phyloP scores from a whole-genome alignment of 2,797 vertebrate species.

The Enteromius trimaculatus region DNA sequence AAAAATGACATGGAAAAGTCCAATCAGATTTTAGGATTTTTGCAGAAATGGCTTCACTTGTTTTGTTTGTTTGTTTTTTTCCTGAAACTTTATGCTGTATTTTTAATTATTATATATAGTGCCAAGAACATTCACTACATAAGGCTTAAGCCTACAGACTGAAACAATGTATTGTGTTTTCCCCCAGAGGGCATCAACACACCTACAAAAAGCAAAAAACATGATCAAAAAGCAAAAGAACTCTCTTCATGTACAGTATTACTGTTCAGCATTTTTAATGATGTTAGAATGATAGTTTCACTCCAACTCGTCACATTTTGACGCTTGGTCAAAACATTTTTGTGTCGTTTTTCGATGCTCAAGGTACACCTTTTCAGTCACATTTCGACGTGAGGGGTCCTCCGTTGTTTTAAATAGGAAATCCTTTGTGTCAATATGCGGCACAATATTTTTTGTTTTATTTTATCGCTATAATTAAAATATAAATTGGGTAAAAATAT shows the following conservation, averaged over 20 bases:
- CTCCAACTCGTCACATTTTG: no score
- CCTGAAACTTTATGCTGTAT: not conserved
- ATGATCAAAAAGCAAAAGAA: not conserved
- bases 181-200: slow-evolving; percentile 41
- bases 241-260: not conserved
- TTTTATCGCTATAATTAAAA: no score
- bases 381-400: no score
- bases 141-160: no score
- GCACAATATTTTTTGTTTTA: no score
- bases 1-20: not conserved
- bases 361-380: no score
- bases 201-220: not conserved
- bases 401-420: no score
- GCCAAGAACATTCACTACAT: not conserved
- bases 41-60: not conserved
- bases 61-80: not conserved
- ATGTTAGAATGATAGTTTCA: not conserved
- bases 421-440: no score
- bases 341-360: no score
- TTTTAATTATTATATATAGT: not conserved
- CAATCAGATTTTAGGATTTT: not conserved
- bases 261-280: not conserved
- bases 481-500: no score
- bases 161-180: slow-evolving; percentile 28
- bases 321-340: no score